Evolutionary conservation across 2,888 invertebrate species (phyloP).

Genomic region (Stegana nigrithorax): DNA sequence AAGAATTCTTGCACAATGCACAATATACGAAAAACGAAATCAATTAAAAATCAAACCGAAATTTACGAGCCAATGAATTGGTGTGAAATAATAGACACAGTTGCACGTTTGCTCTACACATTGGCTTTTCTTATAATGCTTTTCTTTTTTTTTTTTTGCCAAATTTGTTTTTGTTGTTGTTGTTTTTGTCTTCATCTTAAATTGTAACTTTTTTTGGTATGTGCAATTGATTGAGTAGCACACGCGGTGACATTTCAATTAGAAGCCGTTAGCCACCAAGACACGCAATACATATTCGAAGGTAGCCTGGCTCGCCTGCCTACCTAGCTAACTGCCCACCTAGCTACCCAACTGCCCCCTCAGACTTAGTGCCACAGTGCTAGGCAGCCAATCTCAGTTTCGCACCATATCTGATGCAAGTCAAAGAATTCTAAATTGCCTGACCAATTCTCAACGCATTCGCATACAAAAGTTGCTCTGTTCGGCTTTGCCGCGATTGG

Average conservation of each 20-base stretch:
- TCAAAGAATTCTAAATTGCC: conserved; percentile 10
- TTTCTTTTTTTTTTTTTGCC: not conserved
- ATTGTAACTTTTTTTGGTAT: conserved; percentile 3
- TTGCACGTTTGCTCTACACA: too few species aligned
- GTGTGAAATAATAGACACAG: conserved; percentile 6
- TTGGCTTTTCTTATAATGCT: not conserved
- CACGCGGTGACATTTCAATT: conserved; percentile 56
- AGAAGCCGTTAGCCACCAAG: conserved; percentile 36
- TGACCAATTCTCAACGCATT: conserved; percentile 6
- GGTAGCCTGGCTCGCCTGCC: not conserved
- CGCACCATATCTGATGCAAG: conserved; percentile 4
- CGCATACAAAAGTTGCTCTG: too few species aligned
- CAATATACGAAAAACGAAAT: not conserved
- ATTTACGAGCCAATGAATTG: conserved; percentile 1
- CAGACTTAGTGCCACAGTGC: not conserved
- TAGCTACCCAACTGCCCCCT: not conserved
- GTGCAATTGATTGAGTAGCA: conserved; percentile 52
- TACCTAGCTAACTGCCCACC: not conserved
- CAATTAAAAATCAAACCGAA: not conserved
- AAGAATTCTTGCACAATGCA: not conserved
- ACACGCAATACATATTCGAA: conserved; percentile 1
- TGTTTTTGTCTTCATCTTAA: not conserved
- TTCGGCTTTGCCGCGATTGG: too few species aligned
- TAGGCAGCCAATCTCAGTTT: not conserved
- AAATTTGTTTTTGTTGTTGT: not conserved